A percentile compares a stretch with the other conserved stretches of the same genome.
phyloP scores from a whole-genome alignment of 1,140 invertebrate species.

The Hycleus cichorii region DNA sequence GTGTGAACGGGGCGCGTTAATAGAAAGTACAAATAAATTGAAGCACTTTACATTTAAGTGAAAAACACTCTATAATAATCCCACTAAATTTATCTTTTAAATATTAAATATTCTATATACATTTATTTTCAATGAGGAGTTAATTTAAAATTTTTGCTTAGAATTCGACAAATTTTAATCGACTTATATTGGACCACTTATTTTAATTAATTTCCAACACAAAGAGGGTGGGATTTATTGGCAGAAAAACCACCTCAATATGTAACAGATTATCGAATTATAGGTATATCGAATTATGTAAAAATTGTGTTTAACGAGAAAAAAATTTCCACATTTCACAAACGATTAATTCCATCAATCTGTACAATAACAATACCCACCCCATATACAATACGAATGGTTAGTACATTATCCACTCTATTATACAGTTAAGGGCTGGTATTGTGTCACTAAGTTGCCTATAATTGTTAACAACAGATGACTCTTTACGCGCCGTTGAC shows the following conservation, averaged over 20 bases:
- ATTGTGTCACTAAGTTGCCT: conserved; percentile 40
- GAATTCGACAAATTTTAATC: conserved; percentile 31
- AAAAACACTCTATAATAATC: conserved; percentile 37
- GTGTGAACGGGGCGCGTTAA: too few relatives aligned
- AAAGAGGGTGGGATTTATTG: background rate
- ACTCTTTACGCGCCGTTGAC: conserved; percentile 32
- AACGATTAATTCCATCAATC: conserved; percentile 34
- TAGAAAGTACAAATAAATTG: conserved; percentile 22
- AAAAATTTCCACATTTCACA: conserved; percentile 39
- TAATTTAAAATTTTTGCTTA: conserved; percentile 34
- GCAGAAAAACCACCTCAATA: background rate
- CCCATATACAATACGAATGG: conserved; percentile 20
- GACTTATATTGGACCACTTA: conserved; percentile 26
- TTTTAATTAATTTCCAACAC: conserved; percentile 27
- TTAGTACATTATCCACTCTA: conserved; percentile 36
- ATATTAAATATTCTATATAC: conserved; percentile 7
- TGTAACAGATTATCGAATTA: too few relatives aligned
- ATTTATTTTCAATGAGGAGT: conserved; percentile 21
- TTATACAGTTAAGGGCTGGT: conserved; percentile 31
- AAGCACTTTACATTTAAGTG: conserved; percentile 36
- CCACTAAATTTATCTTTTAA: conserved; percentile 37
- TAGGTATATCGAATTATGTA: too few relatives aligned
- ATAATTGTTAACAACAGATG: conserved; percentile 41
- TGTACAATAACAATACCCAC: conserved; percentile 23
- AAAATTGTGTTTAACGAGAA: too few relatives aligned